Percentiles rank a stretch among this genome's conserved stretches.
phyloP scores from a whole-genome alignment of 2,797 vertebrate genomes.

The Darevskia nairensis region DNA sequence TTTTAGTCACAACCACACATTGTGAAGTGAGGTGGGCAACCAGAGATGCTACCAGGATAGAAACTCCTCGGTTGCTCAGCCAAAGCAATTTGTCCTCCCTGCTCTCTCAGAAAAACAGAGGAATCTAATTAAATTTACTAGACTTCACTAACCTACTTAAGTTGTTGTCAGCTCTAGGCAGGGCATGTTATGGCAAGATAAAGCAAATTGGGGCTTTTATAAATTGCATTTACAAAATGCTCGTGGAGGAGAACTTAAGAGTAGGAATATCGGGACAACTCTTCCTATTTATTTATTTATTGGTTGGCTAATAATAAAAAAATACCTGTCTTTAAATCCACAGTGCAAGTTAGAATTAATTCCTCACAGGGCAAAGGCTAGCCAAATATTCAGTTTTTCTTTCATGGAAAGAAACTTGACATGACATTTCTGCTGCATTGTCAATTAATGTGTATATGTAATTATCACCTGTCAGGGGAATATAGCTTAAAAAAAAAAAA shows the following conservation, averaged over 20 bases:
- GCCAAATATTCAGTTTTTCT: neutral
- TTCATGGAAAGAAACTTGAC: neutral
- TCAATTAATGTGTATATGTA: conserved; percentile 34
- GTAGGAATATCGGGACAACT: neutral
- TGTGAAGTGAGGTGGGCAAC: no score
- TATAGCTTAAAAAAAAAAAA: conserved; percentile 28
- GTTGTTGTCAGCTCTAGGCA: neutral
- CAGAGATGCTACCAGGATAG: no score
- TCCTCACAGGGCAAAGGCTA: neutral
- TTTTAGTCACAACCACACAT: no score
- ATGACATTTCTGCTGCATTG: neutral
- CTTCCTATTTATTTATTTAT: neutral
- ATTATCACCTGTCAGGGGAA: conserved; percentile 50
- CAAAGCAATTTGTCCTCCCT: no score
- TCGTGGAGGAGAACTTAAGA: neutral
- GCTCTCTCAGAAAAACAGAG: no score
- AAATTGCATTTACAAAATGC: neutral
- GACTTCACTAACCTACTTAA: neutral
- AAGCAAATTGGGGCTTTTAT: neutral
- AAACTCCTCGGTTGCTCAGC: no score
- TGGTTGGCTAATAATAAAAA: neutral
- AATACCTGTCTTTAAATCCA: neutral
- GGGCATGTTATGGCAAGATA: neutral
- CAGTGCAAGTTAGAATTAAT: neutral
- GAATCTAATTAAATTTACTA: neutral